Percentiles rank a stretch among this genome's conserved stretches.
Evolutionary conservation across 2,888 invertebrate species (phyloP).

Genomic region (Gerris lacustris): DNA sequence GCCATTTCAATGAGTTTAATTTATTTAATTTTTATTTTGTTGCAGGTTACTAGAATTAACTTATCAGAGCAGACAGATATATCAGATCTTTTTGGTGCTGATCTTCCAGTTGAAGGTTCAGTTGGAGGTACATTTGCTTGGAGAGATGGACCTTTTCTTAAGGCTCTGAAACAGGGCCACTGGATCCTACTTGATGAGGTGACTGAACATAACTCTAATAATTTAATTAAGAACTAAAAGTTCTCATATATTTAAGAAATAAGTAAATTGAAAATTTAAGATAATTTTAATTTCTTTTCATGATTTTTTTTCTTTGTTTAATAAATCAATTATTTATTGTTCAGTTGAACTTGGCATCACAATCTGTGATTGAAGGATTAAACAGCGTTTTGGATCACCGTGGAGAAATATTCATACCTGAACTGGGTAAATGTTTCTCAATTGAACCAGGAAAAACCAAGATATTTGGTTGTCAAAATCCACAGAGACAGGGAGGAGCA

Average conservation of each 20-base stretch:
- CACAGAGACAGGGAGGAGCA: conserved; percentile 87
- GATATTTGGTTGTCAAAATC: conserved; percentile 97
- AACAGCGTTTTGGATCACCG: conserved; percentile 98
- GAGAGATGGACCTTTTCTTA: conserved; percentile 90
- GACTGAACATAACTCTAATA: conserved; percentile 15
- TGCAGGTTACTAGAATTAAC: conserved; percentile 65
- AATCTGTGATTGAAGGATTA: conserved; percentile 93
- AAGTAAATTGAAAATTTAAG: conserved; percentile 1
- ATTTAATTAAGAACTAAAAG: background rate
- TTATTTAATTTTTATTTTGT: background rate
- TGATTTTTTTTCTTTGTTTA: background rate
- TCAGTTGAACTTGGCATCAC: conserved; percentile 86
- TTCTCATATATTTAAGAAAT: background rate
- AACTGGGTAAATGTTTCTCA: conserved; percentile 73
- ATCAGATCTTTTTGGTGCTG: conserved; percentile 94
- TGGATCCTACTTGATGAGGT: conserved; percentile 95
- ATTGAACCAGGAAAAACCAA: conserved; percentile 59
- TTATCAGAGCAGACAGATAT: conserved; percentile 98
- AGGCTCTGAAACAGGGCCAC: conserved; percentile 79
- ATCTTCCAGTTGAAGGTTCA: conserved; percentile 84
- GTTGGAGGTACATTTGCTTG: conserved; percentile 80
- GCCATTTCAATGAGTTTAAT: background rate
- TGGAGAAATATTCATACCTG: conserved; percentile 89
- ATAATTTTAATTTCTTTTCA: background rate
- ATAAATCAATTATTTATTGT: conserved; percentile 17